Evolutionary conservation across 2,888 invertebrate genomes (phyloP), one percentile per base, ranked within the genome.

Genomic region (Drosophila koepferae): DNA sequence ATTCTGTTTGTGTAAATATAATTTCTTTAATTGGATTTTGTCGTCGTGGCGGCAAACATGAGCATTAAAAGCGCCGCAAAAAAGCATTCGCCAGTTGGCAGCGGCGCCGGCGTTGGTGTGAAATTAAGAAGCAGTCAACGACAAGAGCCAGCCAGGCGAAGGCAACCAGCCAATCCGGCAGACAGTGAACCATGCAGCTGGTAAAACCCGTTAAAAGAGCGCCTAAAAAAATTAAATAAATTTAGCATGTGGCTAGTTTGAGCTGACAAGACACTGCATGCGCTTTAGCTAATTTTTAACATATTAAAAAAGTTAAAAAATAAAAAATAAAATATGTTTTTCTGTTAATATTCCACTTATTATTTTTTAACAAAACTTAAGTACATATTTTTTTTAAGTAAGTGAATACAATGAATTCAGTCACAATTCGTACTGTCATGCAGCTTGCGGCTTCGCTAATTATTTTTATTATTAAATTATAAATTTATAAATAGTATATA

Each of bases 11-110:
- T 73, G 88, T 70, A 84, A 87, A 85, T 85, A 85, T 87, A 85
- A 89, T 89, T 87, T 89, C 85, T 84, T 85, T 85, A 85, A 85
- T 85, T 85, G 89, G 84, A 85, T 85, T 85, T 85, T 77, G 82
- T 81, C 84, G 85, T 80, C 77, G 69, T 69, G 51, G 83, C 64
- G 48, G 65, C 72, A 74, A 80, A 74, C 85, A 74, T 43, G 63
- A 53, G 63, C 60, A 76, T 77, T 79, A 74, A 85, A 81, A 73
- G 68, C 61, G 69, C 78, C 86, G 83, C 77, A 64, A 80, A 65
- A 63, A 41, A 8, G 18, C 80, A 74, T 84, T 78, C 63, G 71
- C 70, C 72, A 77, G 63, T 64, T 66, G 81, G 69, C 78, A 67
- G 74, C 46, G 46, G 16, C 78, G 69, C 72, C 46, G 46, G 8